Evolutionary conservation across 1,140 invertebrate species (phyloP).

Genomic region (Drosophila ogumai): DNA sequence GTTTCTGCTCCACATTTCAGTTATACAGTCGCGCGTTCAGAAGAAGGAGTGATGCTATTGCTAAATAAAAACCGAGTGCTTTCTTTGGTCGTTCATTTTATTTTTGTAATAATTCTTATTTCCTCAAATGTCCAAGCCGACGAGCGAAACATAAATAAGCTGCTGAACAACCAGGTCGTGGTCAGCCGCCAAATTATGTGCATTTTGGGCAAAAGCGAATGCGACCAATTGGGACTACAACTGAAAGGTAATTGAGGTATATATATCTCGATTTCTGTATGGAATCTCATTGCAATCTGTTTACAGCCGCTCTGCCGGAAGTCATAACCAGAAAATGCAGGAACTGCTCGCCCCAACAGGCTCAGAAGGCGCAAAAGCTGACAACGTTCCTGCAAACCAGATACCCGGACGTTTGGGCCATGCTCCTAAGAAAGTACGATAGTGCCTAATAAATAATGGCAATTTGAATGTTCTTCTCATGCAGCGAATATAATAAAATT

Average conservation of each 20-base stretch:
- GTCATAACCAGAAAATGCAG: constrained; percentile 86
- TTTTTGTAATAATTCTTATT: constrained; percentile 52
- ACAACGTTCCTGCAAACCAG: constrained; percentile 85
- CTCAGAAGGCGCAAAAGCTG: constrained; percentile 85
- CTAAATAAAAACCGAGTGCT: constrained; percentile 56
- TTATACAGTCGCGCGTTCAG: constrained; percentile 46
- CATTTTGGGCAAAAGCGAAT: constrained; percentile 85
- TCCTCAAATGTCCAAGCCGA: constrained; percentile 60
- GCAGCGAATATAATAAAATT: constrained; percentile 48
- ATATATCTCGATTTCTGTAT: no score
- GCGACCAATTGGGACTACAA: constrained; percentile 85
- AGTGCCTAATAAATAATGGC: constrained; percentile 55
- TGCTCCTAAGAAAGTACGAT: constrained; percentile 85
- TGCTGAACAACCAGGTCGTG: constrained; percentile 77
- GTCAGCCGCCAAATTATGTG: constrained; percentile 85
- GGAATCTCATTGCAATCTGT: constrained; percentile 1
- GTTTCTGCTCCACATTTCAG: constrained; percentile 45
- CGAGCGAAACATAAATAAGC: constrained; percentile 76
- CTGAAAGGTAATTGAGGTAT: constrained; percentile 84
- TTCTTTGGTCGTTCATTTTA: constrained; percentile 54
- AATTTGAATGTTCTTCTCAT: constrained; percentile 41
- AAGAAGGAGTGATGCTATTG: constrained; percentile 52
- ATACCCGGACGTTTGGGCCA: constrained; percentile 86
- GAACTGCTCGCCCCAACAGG: constrained; percentile 85
- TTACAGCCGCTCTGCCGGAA: constrained; percentile 86